phyloP scores from a whole-genome alignment of 1,140 invertebrate genomes.

The Cataglyphis hispanica region DNA sequence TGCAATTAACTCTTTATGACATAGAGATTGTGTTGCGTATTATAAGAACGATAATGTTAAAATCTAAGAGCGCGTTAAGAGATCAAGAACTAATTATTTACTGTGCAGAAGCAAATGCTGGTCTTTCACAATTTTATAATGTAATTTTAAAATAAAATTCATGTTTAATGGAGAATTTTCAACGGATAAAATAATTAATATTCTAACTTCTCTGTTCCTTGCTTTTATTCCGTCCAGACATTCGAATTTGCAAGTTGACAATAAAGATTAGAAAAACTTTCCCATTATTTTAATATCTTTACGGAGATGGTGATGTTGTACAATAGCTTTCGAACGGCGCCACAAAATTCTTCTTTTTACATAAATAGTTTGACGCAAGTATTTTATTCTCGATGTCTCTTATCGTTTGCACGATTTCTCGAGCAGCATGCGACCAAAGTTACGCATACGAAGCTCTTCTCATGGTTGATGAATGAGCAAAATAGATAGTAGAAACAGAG shows the following conservation, averaged over 20 bases:
- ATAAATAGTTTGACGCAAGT: conserved; percentile 27
- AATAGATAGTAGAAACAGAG: conserved; percentile 56
- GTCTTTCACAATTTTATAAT: background rate
- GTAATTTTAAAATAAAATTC: background rate
- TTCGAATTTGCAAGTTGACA: conserved; percentile 1
- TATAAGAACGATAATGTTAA: background rate
- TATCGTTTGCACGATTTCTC: conserved; percentile 43
- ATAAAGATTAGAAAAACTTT: no score
- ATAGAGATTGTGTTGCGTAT: background rate
- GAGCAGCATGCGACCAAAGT: conserved; percentile 56
- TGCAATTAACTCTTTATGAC: background rate
- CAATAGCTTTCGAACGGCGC: background rate
- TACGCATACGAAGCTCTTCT: conserved; percentile 65
- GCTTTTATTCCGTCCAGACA: background rate
- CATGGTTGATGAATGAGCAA: conserved; percentile 65
- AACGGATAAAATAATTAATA: background rate
- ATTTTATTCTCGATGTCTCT: conserved; percentile 57
- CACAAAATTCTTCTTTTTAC: background rate
- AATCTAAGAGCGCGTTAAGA: background rate
- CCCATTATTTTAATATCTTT: background rate
- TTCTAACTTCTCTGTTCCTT: background rate
- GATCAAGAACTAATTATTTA: background rate
- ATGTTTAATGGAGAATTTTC: background rate
- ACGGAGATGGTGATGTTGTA: background rate
- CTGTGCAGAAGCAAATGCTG: background rate